Base-by-base conservation (phyloP, 2,888 invertebrate species). In the Apotomis betuletana region DNA sequence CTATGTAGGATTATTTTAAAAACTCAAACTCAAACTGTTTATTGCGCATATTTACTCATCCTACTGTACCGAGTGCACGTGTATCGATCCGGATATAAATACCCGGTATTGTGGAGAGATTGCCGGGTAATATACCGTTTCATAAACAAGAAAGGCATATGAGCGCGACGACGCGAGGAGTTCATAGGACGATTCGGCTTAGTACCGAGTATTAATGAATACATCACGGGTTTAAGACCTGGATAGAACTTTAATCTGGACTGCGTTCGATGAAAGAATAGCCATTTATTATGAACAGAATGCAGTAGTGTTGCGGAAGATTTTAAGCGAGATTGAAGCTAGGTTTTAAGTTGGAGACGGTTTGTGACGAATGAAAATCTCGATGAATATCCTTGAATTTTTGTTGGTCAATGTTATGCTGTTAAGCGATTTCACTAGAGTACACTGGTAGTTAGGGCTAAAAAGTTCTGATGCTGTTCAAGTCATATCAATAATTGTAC, bases 51-150 rank as follows among this genome's bases (percentile, higher is more conserved):
- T n/a, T n/a, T 27, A 12, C 64, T 15, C 10, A 64, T 15, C 64
- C 54, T 15, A 41, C 10, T 63, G 63, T 63, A 44, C 64, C 27
- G 27, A 27, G 27, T 41, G 27, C 10, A 10, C 54, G 55, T 55
- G 44, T 64, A 64, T 55, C 44, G 64, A 55, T 54, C 15, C 44
- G 5, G 64, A 27, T 55, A 55, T 64, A 64, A 64, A 44, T 54
- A 41, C 10, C 46, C 63, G 38, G n/a, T 52, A 52, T 44, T 64
- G 52, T 41, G 52, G 38, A 13, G 54, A 36, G 64, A 64, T 64
- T 44, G 55, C 8, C 41, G 12, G 41, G 52, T 63, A 41, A 63
- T 41, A 5, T 9, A 5, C 38, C 15, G 27, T 13, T 27, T n/a
- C n/a, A 54, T 2, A n/a, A 5, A 4, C 36, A 38, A 41, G 10